These are phyloP conservation scores for Phalacrocorax brasilianus DNA, from an alignment of 2,113 vertebrate genomes.

Conservation along the genomic window DNA sequence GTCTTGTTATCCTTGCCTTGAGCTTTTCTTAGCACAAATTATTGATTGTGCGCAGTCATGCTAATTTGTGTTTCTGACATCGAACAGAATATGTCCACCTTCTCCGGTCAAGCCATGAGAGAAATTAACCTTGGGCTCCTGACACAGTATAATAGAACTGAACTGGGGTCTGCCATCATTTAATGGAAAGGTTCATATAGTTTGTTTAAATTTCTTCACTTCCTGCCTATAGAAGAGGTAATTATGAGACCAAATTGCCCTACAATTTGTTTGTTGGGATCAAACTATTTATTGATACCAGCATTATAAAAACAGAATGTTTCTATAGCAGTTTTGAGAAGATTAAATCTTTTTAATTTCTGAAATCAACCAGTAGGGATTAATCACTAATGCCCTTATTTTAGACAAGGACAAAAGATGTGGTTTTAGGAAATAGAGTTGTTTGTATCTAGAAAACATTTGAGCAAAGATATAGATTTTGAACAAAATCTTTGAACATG, in stretches of 20 bases:
- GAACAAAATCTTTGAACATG: neutral
- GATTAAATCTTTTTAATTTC: neutral
- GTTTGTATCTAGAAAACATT: neutral
- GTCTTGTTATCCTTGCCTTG: constrained; percentile 22
- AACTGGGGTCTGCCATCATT: neutral
- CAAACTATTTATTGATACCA: neutral
- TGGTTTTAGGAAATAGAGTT: neutral
- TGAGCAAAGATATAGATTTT: neutral
- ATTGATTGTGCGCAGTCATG: neutral
- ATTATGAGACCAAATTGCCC: neutral
- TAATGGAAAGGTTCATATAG: neutral
- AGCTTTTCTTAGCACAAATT: constrained; percentile 35
- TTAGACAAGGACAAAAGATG: neutral
- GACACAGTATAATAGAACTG: neutral
- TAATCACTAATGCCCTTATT: neutral
- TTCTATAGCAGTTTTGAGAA: neutral
- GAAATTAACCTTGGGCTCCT: constrained; percentile 6
- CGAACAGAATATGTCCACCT: neutral
- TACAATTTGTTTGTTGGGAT: neutral
- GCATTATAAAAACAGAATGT: neutral
- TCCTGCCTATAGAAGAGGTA: neutral
- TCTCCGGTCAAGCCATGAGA: neutral
- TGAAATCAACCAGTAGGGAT: neutral
- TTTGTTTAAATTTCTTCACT: neutral
- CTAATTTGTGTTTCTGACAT: constrained; percentile 29